Conservation (phyloP, 2,888 invertebrate species). For the Trimorus sp. region DNA sequence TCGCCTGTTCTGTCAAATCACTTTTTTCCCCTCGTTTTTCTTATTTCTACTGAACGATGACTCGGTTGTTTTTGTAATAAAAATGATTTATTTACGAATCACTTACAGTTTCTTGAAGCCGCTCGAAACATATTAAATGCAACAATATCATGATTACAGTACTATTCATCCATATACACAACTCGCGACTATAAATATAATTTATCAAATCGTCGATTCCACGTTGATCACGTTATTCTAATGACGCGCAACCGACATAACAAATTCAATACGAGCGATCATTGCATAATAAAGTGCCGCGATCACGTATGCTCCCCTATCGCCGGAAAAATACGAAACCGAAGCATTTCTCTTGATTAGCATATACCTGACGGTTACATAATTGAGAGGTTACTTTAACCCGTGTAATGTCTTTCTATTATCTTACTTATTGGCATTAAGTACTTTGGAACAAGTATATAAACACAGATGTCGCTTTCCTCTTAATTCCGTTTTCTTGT, state of each 20-base stretch:
- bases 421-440: conserved; percentile 34
- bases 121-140: conserved; percentile 57
- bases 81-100: conserved; percentile 54
- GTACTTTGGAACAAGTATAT: neutral
- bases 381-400: conserved; percentile 57
- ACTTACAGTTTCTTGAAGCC: conserved; percentile 48
- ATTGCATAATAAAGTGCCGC: conserved; percentile 39
- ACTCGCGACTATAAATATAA: conserved; percentile 55
- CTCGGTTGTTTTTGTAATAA: conserved; percentile 29
- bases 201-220: conserved; percentile 36
- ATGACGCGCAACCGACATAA: conserved; percentile 36
- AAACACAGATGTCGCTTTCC: conserved; percentile 30
- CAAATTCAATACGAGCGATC: conserved; percentile 38
- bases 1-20: too few relatives aligned
- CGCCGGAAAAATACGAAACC: conserved; percentile 24
- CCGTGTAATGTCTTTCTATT: conserved; percentile 42
- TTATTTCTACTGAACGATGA: too few relatives aligned
- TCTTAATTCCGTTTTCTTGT: neutral
- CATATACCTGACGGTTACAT: conserved; percentile 46
- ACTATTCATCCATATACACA: conserved; percentile 40
- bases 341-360: conserved; percentile 48
- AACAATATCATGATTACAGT: conserved; percentile 57
- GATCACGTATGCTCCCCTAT: conserved; percentile 42
- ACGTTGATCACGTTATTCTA: conserved; percentile 36
- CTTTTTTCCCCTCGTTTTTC: too few relatives aligned